phyloP scores from a whole-genome alignment of 2,113 vertebrate species.

The Saguinus imperator region DNA sequence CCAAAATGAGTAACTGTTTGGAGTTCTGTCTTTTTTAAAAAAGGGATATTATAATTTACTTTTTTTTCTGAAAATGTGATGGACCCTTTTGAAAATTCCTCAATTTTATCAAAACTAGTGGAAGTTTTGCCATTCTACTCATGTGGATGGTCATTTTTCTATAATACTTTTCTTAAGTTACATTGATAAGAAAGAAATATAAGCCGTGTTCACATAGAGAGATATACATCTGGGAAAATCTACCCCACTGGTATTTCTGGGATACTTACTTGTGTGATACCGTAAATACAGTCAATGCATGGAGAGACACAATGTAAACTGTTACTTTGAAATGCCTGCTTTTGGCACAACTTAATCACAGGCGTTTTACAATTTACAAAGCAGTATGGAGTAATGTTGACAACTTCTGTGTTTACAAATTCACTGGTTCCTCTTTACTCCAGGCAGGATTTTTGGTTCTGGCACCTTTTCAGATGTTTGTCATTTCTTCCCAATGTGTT shows the following conservation, averaged over 20 bases:
- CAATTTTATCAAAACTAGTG: background rate
- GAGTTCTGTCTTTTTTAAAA: background rate
- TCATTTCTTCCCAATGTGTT: conserved; percentile 51
- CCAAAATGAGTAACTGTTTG: background rate
- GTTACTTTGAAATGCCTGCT: conserved; percentile 74
- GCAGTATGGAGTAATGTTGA: conserved; percentile 74
- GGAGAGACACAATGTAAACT: conserved; percentile 74
- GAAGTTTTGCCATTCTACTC: too few species aligned
- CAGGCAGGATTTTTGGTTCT: conserved; percentile 60
- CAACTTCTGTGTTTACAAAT: conserved; percentile 77
- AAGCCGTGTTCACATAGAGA: conserved; percentile 56
- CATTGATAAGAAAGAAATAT: conserved; percentile 24
- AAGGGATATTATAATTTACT: background rate
- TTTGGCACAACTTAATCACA: conserved; percentile 78
- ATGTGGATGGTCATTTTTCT: conserved; percentile 31
- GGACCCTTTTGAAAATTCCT: background rate
- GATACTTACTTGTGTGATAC: conserved; percentile 56
- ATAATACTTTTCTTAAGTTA: background rate
- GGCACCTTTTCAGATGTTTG: conserved; percentile 64
- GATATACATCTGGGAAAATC: conserved; percentile 68
- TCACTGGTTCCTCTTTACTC: conserved; percentile 66
- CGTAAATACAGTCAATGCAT: conserved; percentile 60
- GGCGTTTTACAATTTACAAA: conserved; percentile 75
- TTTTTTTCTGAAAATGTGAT: background rate
- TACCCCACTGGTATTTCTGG: conserved; percentile 57